These are phyloP conservation scores for Meandrina meandrites DNA, from an alignment of 92 coral and sea anemone genomes.

Conservation along the genomic window DNA sequence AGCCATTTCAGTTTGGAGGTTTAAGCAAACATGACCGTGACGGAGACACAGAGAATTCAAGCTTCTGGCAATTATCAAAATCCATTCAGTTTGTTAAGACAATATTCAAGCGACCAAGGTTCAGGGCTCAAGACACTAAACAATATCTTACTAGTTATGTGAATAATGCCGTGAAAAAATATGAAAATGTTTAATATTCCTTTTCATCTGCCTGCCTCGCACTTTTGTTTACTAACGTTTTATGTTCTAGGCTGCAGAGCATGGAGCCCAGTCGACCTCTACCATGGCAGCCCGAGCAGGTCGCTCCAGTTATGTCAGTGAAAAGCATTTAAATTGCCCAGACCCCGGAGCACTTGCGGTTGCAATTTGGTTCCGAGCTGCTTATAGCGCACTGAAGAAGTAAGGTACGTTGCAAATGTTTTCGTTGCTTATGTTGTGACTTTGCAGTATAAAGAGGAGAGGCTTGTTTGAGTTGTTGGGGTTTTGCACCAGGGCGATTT, in stretches of 20 bases:
- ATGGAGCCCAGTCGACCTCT: slow-evolving; percentile 88
- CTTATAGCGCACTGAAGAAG: slow-evolving; percentile 65
- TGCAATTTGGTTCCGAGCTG: slow-evolving; percentile 87
- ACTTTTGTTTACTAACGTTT: not conserved
- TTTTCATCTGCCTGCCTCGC: too few species aligned
- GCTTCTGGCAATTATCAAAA: too few species aligned
- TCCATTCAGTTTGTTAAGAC: too few species aligned
- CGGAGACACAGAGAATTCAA: too few species aligned
- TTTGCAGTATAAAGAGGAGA: not conserved
- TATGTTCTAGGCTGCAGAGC: slow-evolving; percentile 79
- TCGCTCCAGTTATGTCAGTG: slow-evolving; percentile 90
- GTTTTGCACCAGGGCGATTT: too few species aligned
- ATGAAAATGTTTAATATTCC: too few species aligned
- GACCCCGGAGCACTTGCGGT: slow-evolving; percentile 97
- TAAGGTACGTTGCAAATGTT: not conserved
- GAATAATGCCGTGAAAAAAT: too few species aligned
- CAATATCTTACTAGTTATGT: too few species aligned
- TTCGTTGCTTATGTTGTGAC: not conserved
- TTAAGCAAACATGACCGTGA: too few species aligned
- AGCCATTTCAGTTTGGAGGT: too few species aligned
- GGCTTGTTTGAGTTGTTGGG: not conserved
- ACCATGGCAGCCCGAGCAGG: slow-evolving; percentile 98
- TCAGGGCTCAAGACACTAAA: too few species aligned
- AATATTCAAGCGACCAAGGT: too few species aligned
- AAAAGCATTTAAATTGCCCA: slow-evolving; percentile 71